These are phyloP conservation scores for Caradrina clavipalpis DNA, from an alignment of 2,888 invertebrate genomes.

Conservation along the genomic window DNA sequence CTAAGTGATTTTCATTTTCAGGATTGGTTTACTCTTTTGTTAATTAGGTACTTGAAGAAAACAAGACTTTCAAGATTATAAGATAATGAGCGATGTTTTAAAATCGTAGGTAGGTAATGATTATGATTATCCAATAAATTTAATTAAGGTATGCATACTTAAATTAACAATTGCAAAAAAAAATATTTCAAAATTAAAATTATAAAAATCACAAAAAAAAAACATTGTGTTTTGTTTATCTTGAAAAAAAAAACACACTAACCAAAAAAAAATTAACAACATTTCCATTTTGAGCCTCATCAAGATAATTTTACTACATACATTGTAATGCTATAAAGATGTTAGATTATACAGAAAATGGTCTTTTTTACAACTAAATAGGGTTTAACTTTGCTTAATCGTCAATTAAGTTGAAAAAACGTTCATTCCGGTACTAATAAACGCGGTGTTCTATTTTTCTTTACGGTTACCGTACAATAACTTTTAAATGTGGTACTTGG, in stretches of 20 bases:
- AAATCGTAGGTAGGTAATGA: neutral
- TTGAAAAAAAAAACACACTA: neutral
- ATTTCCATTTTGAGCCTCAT: neutral
- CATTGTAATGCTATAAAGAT: constrained; percentile 1
- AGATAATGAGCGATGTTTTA: neutral
- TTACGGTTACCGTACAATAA: constrained; percentile 21
- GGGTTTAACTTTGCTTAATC: constrained; percentile 26
- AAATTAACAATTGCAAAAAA: too few species aligned
- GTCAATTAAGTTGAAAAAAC: constrained; percentile 27
- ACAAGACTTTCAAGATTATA: neutral
- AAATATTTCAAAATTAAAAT: too few species aligned
- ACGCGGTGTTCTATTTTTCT: constrained; percentile 16
- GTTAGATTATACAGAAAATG: constrained; percentile 2
- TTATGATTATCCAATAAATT: neutral
- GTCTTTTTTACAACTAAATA: neutral
- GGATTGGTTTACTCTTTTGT: neutral
- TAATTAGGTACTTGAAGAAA: neutral
- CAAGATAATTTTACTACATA: neutral
- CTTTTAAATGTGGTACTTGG: constrained; percentile 13
- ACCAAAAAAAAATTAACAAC: neutral
- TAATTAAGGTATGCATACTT: too few species aligned
- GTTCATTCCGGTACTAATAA: neutral
- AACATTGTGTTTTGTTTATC: neutral
- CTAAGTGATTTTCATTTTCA: neutral
- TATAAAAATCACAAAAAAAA: neutral